Evolutionary conservation across 1,140 invertebrate genomes (phyloP).

Genomic region (Phortica variegata): DNA sequence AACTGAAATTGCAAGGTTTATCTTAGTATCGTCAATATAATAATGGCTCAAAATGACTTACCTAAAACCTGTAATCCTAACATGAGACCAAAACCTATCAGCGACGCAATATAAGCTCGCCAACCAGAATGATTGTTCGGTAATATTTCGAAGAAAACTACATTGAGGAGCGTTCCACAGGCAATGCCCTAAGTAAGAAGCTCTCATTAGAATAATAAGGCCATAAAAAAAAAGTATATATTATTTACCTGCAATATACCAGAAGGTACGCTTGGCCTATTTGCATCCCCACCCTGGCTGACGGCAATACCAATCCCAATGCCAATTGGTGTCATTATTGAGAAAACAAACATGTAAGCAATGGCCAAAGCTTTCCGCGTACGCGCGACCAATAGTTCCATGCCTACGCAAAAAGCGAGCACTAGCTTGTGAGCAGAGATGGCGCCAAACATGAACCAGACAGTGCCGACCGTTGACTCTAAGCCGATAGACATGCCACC

Average conservation of each 20-base stretch:
- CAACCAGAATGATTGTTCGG: constrained; percentile 73
- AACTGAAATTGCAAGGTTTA: constrained; percentile 13
- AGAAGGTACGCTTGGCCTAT: constrained; percentile 63
- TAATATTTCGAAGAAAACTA: constrained; percentile 89
- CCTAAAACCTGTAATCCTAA: constrained; percentile 71
- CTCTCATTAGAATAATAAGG: no score
- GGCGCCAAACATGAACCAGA: constrained; percentile 80
- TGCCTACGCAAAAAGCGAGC: constrained; percentile 81
- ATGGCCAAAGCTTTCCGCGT: constrained; percentile 65
- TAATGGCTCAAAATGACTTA: constrained; percentile 60
- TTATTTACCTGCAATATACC: constrained; percentile 58
- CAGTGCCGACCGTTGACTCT: constrained; percentile 66
- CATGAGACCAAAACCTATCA: constrained; percentile 77
- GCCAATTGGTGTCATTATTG: constrained; percentile 75
- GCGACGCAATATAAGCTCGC: constrained; percentile 67
- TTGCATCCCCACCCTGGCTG: constrained; percentile 61
- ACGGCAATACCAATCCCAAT: constrained; percentile 70
- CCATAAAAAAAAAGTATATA: no score
- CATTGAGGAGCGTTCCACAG: constrained; percentile 79
- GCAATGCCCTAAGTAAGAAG: no score
- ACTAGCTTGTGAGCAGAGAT: constrained; percentile 86
- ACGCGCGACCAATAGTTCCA: constrained; percentile 70
- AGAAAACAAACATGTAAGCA: constrained; percentile 73
- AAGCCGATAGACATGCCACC: constrained; percentile 87
- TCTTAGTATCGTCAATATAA: background rate